Percentiles rank a stretch among this genome's conserved stretches.
phyloP scores from a whole-genome alignment of 2,888 invertebrate species.

The Oligia latruncula region DNA sequence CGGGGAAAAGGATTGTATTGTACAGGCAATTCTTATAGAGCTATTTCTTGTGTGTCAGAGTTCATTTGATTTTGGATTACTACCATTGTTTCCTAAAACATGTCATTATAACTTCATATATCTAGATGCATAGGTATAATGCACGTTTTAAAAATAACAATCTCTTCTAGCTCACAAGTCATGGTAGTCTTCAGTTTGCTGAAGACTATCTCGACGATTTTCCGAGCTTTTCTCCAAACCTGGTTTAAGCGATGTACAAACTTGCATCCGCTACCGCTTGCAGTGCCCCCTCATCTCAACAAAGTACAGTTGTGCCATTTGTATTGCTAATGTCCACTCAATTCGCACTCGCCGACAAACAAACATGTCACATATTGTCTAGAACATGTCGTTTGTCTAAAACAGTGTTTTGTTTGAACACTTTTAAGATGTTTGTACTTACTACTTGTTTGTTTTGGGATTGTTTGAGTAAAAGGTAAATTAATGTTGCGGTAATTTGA shows the following conservation, averaged over 20 bases:
- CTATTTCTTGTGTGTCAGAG: not conserved
- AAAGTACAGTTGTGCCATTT: conserved; percentile 57
- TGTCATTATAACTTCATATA: not conserved
- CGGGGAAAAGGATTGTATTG: not conserved
- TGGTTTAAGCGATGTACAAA: not conserved
- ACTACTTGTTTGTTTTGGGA: conserved; percentile 18
- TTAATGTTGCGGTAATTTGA: not conserved
- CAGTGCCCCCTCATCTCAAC: not conserved
- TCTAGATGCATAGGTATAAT: not conserved
- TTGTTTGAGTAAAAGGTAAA: conserved; percentile 14
- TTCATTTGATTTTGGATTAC: too few species aligned
- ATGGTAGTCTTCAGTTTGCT: too few species aligned
- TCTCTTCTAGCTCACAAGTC: too few species aligned
- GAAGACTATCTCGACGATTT: not conserved
- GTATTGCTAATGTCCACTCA: conserved; percentile 52
- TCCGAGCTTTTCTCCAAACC: not conserved
- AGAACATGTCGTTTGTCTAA: conserved; percentile 28
- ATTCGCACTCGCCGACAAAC: conserved; percentile 46
- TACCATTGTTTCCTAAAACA: not conserved
- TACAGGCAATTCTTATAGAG: not conserved
- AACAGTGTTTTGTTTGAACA: conserved; percentile 38
- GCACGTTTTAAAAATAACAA: too few species aligned
- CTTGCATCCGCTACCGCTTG: conserved; percentile 9
- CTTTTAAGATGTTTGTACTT: conserved; percentile 45
- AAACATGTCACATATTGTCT: conserved; percentile 46